Evolutionary conservation across 1,140 invertebrate species (phyloP), one percentile per base, ranked within the genome.

Genomic region (Holcopasites calliopsidis): DNA sequence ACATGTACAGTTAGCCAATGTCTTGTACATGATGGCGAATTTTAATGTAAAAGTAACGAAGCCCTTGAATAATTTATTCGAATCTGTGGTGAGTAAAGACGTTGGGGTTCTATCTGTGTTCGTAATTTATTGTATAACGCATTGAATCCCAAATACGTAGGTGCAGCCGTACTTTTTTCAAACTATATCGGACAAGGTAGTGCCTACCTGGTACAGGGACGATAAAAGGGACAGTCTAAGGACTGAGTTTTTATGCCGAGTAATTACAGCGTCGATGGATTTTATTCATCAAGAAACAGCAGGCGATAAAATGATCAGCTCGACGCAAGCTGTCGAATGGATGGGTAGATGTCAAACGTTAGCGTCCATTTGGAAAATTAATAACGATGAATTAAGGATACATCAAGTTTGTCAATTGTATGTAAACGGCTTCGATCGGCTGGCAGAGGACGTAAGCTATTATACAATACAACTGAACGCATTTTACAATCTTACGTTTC

Each of bases 371-470:
- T 98, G 97, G 97, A 93, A 94, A 71, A 89, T 98, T 38, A 94
- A 97, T 87, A 92, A 93, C 23, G 96, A 97, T 84, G 93, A 94
- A 77, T 90, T 98, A 42, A 93, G 94, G 79, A 93, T 95, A 81
- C 95, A 96, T 90, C 95, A 97, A 92, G 93, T 96, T 54, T 94
- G 94, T 82, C 94, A 96, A 83, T 91, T 97, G 18, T 97, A 97
- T 87, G 93, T 93, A 1, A 93, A 94, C 86, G 96, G 96, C 49
- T 95, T 95, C 84, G 96, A 98, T 93, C 92, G 92, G 42, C 87
- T 96, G 40, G 97, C 95, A 28, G 93, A 96, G 88, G 95, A 96
- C 89, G 94, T 97, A 80, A 85, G 70, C 49, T 49, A 49, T 35
- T 3, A n/a, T 47, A 33, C 18, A 38, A 52, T 38, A 40, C 54